These are phyloP conservation scores for Smutsia gigantea DNA, from an alignment of 2,797 vertebrate species.

Conservation along the genomic window DNA sequence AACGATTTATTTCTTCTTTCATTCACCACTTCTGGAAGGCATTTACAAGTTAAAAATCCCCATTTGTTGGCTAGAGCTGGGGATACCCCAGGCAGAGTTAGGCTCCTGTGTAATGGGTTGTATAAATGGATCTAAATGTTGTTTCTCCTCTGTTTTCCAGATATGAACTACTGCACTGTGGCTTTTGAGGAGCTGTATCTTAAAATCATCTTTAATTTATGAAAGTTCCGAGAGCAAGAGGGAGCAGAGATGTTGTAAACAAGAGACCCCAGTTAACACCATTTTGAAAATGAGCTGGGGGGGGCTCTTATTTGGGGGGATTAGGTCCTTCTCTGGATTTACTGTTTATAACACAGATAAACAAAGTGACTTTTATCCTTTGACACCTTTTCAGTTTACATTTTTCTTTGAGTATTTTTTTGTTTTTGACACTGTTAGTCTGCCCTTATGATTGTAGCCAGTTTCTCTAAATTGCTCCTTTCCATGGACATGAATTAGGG, in stretches of 20 bases:
- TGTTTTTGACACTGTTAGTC: background rate
- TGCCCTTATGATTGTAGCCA: fast-evolving
- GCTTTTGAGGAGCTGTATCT: background rate
- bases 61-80: background rate
- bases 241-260: background rate
- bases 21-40: background rate
- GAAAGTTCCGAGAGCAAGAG: background rate
- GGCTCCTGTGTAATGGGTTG: background rate
- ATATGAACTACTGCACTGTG: background rate
- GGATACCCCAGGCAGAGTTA: background rate
- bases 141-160: background rate
- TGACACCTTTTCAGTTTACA: fast-evolving
- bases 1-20: background rate
- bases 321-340: background rate
- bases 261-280: background rate
- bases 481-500: too few relatives aligned
- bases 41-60: background rate
- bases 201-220: background rate
- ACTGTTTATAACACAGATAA: background rate
- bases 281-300: background rate
- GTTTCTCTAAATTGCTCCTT: background rate
- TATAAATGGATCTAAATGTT: background rate
- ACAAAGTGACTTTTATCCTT: background rate
- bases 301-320: background rate
- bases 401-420: background rate